A percentile compares a stretch with the other conserved stretches of the same genome.
phyloP scores from a whole-genome alignment of 2,888 invertebrate species.

The Athalia rosae region DNA sequence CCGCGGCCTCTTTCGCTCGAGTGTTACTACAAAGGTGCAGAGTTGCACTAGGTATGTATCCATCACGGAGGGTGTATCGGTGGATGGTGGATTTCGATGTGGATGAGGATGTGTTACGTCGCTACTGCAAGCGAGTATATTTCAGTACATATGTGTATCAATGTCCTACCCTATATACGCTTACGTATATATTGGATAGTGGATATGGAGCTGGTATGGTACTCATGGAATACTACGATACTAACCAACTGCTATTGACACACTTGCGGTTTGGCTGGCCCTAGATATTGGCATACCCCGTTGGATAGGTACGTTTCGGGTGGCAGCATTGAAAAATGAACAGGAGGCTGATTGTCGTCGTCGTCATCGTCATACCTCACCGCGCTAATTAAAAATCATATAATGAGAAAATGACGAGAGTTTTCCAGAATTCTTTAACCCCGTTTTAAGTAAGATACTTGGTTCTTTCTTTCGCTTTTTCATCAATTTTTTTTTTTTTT shows the following conservation, averaged over 20 bases:
- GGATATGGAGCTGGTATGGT: slow-evolving; percentile 8
- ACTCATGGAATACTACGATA: slow-evolving; percentile 22
- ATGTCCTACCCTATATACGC: no score
- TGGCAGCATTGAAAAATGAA: not conserved
- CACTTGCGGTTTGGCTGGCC: slow-evolving; percentile 42
- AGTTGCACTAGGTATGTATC: slow-evolving; percentile 24
- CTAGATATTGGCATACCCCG: slow-evolving; percentile 34
- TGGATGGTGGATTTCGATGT: not conserved
- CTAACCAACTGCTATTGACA: slow-evolving; percentile 44
- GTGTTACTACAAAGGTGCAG: slow-evolving; percentile 40
- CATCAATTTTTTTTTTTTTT: no score
- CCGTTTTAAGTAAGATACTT: no score
- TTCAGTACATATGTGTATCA: no score
- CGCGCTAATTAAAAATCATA: no score
- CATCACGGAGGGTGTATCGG: slow-evolving; percentile 18
- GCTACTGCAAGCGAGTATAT: slow-evolving; percentile 16
- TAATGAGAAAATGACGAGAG: no score
- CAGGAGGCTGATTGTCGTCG: no score
- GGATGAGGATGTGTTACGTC: not conserved
- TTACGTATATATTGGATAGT: slow-evolving; percentile 12
- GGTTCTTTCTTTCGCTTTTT: no score
- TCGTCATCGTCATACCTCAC: no score
- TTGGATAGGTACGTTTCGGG: slow-evolving; percentile 37
- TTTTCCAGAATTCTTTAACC: no score
- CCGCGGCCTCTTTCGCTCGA: slow-evolving; percentile 35